Percentiles rank a stretch among this genome's conserved stretches.
These are phyloP conservation scores for Pheosia gnoma DNA, from an alignment of 2,888 invertebrate species.

Conservation along the genomic window DNA sequence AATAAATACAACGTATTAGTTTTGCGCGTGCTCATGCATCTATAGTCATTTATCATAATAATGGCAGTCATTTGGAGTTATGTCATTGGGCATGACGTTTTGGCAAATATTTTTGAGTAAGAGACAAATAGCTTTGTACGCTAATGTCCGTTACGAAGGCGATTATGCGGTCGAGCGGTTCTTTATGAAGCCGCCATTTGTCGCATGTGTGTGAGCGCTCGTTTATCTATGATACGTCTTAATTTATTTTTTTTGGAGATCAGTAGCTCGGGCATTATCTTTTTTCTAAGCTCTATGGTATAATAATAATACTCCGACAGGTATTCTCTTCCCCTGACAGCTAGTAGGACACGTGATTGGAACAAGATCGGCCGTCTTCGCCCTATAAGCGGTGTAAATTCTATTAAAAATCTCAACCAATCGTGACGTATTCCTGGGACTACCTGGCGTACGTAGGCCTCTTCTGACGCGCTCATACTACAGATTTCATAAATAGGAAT, in stretches of 20 bases:
- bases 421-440: too few species aligned
- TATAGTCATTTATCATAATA: conserved; percentile 38
- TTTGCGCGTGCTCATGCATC: conserved; percentile 35
- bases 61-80: conserved; percentile 38
- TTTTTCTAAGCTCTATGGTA: too few species aligned
- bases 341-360: too few species aligned
- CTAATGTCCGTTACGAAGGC: conserved; percentile 30
- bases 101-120: conserved; percentile 39
- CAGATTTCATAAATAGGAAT: too few species aligned
- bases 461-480: too few species aligned
- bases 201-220: conserved; percentile 12
- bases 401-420: too few species aligned
- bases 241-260: neutral
- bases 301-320: too few species aligned
- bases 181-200: conserved; percentile 11
- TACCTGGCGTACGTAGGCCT: too few species aligned
- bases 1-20: conserved; percentile 31
- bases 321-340: too few species aligned
- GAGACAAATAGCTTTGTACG: conserved; percentile 34
- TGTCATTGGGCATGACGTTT: conserved; percentile 39
- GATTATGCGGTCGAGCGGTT: conserved; percentile 19
- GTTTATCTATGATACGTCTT: conserved; percentile 17
- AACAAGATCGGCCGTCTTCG: too few species aligned
- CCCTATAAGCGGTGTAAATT: too few species aligned
- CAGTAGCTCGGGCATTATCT: too few species aligned